Evolutionary conservation across 2,888 invertebrate genomes (phyloP), one percentile per base, ranked within the genome.

Genomic region (Lycaena phlaeas): DNA sequence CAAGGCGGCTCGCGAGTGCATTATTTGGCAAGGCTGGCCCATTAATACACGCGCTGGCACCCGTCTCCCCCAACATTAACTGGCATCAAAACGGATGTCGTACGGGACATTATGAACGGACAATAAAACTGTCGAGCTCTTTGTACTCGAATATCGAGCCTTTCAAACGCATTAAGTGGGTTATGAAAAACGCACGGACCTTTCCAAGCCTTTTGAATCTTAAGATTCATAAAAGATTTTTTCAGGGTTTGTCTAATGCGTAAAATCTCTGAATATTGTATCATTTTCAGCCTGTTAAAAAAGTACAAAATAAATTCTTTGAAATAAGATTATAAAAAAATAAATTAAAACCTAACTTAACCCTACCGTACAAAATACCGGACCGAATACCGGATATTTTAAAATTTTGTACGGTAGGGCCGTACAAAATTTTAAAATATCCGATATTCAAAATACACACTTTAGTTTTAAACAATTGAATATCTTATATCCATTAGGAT

Each of bases 31-130:
- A 70, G 56, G 54, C 51, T 48, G 48, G 45, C 56, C 67, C 68
- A 78, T 79, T 79, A 76, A 65, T 68, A 64, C 61, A 61, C 56
- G 50, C 50, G 65, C 73, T 81, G 81, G 79, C 79, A 78, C 61
- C 63, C 54, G 53, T 63, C 68, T 61, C 59, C 61, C 59, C 56
- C 59, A 69, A 34, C 77, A 74, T 76, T 77, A 76, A 73, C 74
- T 68, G 68, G 58, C 76, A 70, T 75, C 74, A 67, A 68, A 74
- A 68, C 78, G 75, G 78, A 78, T 72, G 78, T 76, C 74, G 66
- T 75, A 71, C 34, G 60, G 64, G 61, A 67, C 68, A 68, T 76
- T 77, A 78, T 73, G 73, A 76, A 76, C 67, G 61, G 58, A 77
- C 71, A 76, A 77, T 77, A 76, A 76, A 78, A 68, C 64, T 63